phyloP scores from a whole-genome alignment of 2,888 invertebrate species.

The Ichneumoninae sp. region DNA sequence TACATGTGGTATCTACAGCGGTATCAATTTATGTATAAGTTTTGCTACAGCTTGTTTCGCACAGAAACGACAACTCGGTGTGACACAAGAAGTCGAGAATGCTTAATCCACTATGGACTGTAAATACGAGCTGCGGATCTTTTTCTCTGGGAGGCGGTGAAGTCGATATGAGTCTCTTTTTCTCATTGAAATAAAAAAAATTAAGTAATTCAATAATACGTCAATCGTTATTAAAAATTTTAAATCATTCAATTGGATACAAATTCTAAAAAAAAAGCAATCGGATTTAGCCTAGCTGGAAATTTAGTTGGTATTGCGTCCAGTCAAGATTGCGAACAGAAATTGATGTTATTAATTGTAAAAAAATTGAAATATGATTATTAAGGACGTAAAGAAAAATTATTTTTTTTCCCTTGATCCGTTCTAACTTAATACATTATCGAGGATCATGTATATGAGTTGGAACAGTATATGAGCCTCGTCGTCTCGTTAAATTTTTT shows the following conservation, averaged over 20 bases:
- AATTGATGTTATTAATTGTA: too few relatives aligned
- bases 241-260: background rate
- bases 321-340: too few relatives aligned
- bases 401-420: background rate
- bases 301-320: too few relatives aligned
- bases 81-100: conserved; percentile 62
- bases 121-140: conserved; percentile 1
- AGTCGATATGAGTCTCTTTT: background rate
- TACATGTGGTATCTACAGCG: background rate
- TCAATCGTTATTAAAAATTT: background rate
- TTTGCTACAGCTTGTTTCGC: conserved; percentile 17
- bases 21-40: conserved; percentile 22
- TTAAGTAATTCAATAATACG: background rate
- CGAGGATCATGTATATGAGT: too few relatives aligned
- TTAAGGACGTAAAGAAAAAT: too few relatives aligned
- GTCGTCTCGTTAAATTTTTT: too few relatives aligned
- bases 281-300: too few relatives aligned
- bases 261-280: background rate
- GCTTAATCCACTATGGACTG: conserved; percentile 16
- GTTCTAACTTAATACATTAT: background rate
- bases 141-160: background rate
- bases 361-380: too few relatives aligned
- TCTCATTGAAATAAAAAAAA: background rate
- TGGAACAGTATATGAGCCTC: too few relatives aligned
- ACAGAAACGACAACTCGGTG: conserved; percentile 47